Conservation (phyloP, 2,888 invertebrate species). For the Ophioninae sp. region DNA sequence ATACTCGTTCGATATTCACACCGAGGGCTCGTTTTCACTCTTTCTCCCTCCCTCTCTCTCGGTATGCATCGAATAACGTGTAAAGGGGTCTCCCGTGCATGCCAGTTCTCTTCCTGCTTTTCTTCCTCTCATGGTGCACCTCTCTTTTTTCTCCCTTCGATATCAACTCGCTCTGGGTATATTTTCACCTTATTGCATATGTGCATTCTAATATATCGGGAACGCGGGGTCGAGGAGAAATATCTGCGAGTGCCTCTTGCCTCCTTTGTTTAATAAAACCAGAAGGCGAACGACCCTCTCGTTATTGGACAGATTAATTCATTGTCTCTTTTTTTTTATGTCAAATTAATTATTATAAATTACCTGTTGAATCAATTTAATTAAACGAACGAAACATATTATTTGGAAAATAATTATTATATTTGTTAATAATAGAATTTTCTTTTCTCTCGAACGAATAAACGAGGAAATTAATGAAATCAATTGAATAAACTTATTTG, state of each 20-base stretch:
- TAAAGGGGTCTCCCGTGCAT: conserved; percentile 48
- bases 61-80: conserved; percentile 59
- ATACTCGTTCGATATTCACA: conserved; percentile 62
- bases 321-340: too few species aligned
- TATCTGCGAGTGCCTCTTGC: not conserved
- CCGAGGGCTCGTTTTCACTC: conserved; percentile 31
- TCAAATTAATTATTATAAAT: too few species aligned
- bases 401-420: too few species aligned
- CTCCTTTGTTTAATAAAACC: not conserved
- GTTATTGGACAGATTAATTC: too few species aligned
- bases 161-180: not conserved
- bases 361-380: too few species aligned
- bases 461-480: too few species aligned
- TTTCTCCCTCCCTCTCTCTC: conserved; percentile 27
- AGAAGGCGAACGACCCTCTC: not conserved
- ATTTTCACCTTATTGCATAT: conserved; percentile 44
- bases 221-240: not conserved
- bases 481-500: too few species aligned
- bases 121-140: not conserved
- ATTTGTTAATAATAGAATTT: too few species aligned
- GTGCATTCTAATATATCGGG: conserved; percentile 8
- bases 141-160: not conserved
- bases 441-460: too few species aligned
- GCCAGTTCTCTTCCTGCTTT: conserved; percentile 1
- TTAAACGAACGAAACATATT: too few species aligned